phyloP scores from a whole-genome alignment of 2,113 vertebrate genomes.

The Ancistrus triradiatus region DNA sequence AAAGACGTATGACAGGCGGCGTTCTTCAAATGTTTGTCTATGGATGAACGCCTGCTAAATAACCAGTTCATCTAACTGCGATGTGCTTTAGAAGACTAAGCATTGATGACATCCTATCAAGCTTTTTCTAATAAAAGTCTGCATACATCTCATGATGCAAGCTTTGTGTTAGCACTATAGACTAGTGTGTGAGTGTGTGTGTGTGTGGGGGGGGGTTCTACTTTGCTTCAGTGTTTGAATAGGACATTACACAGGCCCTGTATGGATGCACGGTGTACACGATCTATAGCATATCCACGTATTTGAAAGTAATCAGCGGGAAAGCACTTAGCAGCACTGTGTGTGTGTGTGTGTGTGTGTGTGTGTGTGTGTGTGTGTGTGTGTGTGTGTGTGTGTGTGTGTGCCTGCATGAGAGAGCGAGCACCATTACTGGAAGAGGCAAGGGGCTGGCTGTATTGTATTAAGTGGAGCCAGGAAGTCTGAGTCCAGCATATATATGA shows the following conservation, averaged over 20 bases:
- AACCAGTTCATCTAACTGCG: no score
- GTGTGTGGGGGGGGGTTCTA: not conserved
- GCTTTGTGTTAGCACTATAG: constrained; percentile 8
- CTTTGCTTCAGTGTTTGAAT: not conserved
- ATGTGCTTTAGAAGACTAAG: no score
- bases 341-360: not conserved
- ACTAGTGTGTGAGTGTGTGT: not conserved
- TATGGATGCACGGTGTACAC: not conserved
- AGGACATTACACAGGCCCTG: not conserved
- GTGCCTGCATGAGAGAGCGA: constrained; percentile 5
- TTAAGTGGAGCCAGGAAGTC: constrained; percentile 48
- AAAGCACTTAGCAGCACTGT: constrained; percentile 16
- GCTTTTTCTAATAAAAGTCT: constrained; percentile 17
- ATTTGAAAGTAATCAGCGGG: not conserved
- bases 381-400: not conserved
- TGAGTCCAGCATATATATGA: constrained; percentile 45
- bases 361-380: constrained; percentile 8
- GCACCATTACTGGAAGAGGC: constrained; percentile 37
- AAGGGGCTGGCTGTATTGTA: constrained; percentile 41
- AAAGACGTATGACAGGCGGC: no score
- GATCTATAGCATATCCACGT: not conserved
- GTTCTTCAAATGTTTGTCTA: no score
- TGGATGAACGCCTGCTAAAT: no score
- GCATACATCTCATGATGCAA: constrained; percentile 21
- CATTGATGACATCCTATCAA: not conserved